Conservation (phyloP, 64 coral and sea anemone species). For the Pocillopora damicornis region DNA sequence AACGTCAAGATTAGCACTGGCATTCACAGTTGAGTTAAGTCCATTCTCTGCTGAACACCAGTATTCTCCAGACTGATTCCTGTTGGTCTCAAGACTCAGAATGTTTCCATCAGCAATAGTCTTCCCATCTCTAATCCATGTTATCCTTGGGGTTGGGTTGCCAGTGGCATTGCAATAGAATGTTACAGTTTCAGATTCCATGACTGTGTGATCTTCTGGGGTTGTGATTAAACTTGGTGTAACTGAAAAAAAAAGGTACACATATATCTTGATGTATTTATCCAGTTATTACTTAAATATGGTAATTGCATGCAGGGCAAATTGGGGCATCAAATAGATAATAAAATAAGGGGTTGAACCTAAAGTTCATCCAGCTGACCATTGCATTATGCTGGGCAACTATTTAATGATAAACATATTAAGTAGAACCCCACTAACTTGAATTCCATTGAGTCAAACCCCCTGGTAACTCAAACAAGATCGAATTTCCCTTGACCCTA, state of each 20-base stretch:
- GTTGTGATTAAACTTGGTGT: background rate
- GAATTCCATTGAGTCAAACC: too few species aligned
- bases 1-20: background rate
- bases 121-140: background rate
- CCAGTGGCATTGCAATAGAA: constrained; percentile 6
- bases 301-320: too few species aligned
- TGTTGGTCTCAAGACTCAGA: background rate
- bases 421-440: too few species aligned
- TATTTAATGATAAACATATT: too few species aligned
- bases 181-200: background rate
- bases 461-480: too few species aligned
- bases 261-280: too few species aligned
- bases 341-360: too few species aligned
- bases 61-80: background rate
- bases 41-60: constrained; percentile 14
- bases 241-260: background rate
- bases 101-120: background rate
- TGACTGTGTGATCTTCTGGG: background rate
- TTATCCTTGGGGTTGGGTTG: background rate
- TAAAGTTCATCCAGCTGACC: too few species aligned
- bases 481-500: too few species aligned
- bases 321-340: too few species aligned
- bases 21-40: constrained; percentile 4
- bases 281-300: too few species aligned
- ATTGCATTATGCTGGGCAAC: too few species aligned